Evolutionary conservation across 2,113 vertebrate genomes (phyloP), one percentile per base, ranked within the genome.

Genomic region (Macheiramphus alcinus): DNA sequence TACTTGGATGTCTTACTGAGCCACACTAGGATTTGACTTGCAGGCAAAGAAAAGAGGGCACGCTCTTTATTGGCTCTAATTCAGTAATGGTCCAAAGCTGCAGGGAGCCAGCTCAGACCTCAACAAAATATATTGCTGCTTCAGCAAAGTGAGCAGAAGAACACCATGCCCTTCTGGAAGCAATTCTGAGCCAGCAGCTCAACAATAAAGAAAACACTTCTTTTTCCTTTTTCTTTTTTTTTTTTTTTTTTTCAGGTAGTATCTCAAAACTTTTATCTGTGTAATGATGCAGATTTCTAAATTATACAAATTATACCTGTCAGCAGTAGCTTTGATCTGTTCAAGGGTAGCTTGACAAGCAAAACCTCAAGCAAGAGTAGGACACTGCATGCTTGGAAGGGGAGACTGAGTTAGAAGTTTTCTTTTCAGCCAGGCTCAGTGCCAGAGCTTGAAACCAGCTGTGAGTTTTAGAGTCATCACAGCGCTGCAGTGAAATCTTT

Each of bases 21-120:
- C 32, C 80, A 70, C 59, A 55, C 92, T 42, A 95, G 59, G 66
- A 58, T 95, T 62, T 88, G 59, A 93, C 88, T 92, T 86, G 88
- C 81, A 93, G 96, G 90, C 84, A 70, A 67, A 92, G 75, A 70
- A 94, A 94, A 90, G 75, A 90, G 79, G 82, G 59, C 75, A 86
- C 1, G 22, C 34, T 40, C 63, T 86, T 96, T 86, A 93, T 78
- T 80, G 38, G 71, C 63, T 95, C 14, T 90, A 92, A 92, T 92
- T 95, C 88, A 83, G 79, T 95, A 93, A 92, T 52, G 74, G 85
- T 80, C n/a, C 62, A 88, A 83, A 96, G 59, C 92, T 52, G 68
- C 59, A 83, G 93, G 81, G 81, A 92, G 85, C 70, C 81, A 86
- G 23, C 58, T 94, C 71, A 95, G 82, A 86, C 63, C 62, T 90